Conservation (phyloP, 2,888 invertebrate genomes). For the Euspilapteryx auroguttella region DNA sequence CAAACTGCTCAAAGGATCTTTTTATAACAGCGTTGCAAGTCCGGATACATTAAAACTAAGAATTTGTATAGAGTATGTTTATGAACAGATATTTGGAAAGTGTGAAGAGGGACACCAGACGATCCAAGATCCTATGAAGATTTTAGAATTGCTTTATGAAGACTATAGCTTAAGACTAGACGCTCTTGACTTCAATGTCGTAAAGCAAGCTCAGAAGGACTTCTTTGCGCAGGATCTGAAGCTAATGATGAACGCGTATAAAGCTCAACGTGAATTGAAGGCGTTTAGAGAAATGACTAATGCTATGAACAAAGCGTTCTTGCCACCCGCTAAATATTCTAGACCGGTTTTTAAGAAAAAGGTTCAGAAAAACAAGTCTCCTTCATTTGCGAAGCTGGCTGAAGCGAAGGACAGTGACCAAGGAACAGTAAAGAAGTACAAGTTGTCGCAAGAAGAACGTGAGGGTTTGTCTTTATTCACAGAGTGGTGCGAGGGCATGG, state of each 20-base stretch:
- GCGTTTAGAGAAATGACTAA: slow-evolving; percentile 45
- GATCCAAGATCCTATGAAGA: slow-evolving; percentile 45
- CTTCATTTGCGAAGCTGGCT: slow-evolving; percentile 20
- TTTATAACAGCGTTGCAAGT: slow-evolving; percentile 43
- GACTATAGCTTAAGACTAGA: slow-evolving; percentile 42
- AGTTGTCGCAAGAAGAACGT: slow-evolving; percentile 28
- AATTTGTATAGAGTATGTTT: slow-evolving; percentile 50
- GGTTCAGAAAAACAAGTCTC: slow-evolving; percentile 32
- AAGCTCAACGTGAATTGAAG: slow-evolving; percentile 37
- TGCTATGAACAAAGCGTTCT: slow-evolving; percentile 46
- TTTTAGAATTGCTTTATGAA: slow-evolving; percentile 47
- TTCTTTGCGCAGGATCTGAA: slow-evolving; percentile 44
- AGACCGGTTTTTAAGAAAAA: slow-evolving; percentile 25
- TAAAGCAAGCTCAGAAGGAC: slow-evolving; percentile 38
- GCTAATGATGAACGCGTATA: slow-evolving; percentile 40
- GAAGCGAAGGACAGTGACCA: slow-evolving; percentile 18
- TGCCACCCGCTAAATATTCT: slow-evolving; percentile 27
- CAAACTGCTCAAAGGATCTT: slow-evolving; percentile 33
- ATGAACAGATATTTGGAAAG: slow-evolving; percentile 46
- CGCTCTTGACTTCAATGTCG: slow-evolving; percentile 39
- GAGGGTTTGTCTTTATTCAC: slow-evolving; percentile 37
- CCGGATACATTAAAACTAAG: slow-evolving; percentile 35
- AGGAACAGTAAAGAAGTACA: slow-evolving; percentile 20
- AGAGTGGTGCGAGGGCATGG: slow-evolving; percentile 43
- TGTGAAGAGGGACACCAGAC: slow-evolving; percentile 47